Conservation (phyloP, 2,888 invertebrate species). For the Nephrotoma guestfalica region DNA sequence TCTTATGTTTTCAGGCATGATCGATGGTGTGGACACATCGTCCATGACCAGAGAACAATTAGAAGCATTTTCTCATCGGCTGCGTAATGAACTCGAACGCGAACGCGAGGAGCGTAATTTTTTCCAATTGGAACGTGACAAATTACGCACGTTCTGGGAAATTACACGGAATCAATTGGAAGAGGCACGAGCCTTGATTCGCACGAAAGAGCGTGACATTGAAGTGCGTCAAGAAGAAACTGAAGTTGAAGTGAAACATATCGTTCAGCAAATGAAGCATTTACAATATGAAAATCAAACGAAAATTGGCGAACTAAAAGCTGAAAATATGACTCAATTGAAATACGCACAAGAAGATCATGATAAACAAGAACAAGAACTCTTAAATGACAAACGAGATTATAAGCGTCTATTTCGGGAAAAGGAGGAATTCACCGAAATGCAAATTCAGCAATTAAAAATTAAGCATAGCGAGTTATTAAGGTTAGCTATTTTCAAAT, state of each 20-base stretch:
- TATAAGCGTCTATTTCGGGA: constrained; percentile 38
- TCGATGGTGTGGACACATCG: constrained; percentile 84
- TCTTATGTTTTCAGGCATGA: constrained; percentile 36
- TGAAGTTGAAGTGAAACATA: constrained; percentile 73
- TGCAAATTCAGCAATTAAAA: constrained; percentile 28
- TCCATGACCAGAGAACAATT: constrained; percentile 88
- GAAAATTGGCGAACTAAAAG: constrained; percentile 67
- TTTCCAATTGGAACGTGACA: constrained; percentile 89
- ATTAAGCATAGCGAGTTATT: constrained; percentile 24
- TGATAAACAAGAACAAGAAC: constrained; percentile 55
- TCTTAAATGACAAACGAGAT: constrained; percentile 42
- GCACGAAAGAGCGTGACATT: constrained; percentile 72
- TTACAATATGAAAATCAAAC: constrained; percentile 83
- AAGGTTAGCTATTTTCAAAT: constrained; percentile 19
- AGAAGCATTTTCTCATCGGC: constrained; percentile 70
- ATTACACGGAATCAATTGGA: constrained; percentile 73
- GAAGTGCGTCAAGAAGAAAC: constrained; percentile 79
- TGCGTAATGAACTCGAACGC: constrained; percentile 82
- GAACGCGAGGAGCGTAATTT: constrained; percentile 92
- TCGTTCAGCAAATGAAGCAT: constrained; percentile 87
- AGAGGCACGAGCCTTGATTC: constrained; percentile 33
- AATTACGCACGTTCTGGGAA: constrained; percentile 90
- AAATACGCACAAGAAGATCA: constrained; percentile 77
- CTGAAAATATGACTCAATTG: constrained; percentile 66
- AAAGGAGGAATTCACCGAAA: constrained; percentile 32